Percentiles rank a stretch among this genome's conserved stretches.
Evolutionary conservation across 2,797 vertebrate species (phyloP).

Genomic region (Furcifer pardalis): DNA sequence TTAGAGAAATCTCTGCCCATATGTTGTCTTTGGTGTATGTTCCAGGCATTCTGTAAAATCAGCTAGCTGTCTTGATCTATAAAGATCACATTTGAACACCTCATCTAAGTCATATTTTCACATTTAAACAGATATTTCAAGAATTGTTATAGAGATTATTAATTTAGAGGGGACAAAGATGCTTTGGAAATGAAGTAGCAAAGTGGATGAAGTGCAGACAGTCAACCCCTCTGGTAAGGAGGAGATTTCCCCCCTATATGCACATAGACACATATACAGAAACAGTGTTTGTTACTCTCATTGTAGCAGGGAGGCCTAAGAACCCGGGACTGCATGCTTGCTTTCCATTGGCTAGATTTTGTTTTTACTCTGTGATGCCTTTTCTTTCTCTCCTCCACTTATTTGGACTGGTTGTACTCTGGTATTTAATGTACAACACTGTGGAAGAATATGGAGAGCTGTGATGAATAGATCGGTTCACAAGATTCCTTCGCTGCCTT

Average conservation of each 20-base stretch:
- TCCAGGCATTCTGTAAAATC: neutral
- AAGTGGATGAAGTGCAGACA: neutral
- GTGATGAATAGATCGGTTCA: conserved; percentile 8
- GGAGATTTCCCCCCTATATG: neutral
- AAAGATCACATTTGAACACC: neutral
- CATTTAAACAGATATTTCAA: neutral
- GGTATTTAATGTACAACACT: neutral
- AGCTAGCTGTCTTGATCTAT: neutral
- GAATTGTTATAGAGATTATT: too few species aligned
- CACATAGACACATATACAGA: neutral
- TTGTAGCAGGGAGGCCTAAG: neutral
- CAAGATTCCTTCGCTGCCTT: neutral
- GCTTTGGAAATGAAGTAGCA: neutral
- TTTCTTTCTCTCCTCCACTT: neutral
- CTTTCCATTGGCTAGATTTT: neutral
- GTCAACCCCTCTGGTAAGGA: neutral
- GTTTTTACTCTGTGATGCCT: neutral
- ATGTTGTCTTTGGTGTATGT: neutral
- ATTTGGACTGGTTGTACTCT: conserved; percentile 2
- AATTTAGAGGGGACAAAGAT: too few species aligned
- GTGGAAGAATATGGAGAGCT: neutral
- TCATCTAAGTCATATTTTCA: neutral
- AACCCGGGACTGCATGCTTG: neutral
- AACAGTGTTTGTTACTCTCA: neutral
- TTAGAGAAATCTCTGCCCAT: neutral